phyloP scores from a whole-genome alignment of 2,888 invertebrate genomes.

The Fabriciana adippe region DNA sequence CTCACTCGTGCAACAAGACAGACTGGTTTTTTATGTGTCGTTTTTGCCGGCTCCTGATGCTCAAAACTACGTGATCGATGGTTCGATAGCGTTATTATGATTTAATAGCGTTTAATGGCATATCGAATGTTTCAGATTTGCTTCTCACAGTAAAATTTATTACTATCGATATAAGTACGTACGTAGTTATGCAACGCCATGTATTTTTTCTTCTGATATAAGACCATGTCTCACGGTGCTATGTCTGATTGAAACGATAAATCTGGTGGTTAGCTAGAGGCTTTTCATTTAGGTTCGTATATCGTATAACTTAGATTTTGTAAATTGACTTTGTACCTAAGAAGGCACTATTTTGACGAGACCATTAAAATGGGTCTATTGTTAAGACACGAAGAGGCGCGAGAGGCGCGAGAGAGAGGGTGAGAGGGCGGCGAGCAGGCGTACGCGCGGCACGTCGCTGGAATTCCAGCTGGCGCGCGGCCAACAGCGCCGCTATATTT shows the following conservation, averaged over 20 bases:
- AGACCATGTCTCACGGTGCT: background rate
- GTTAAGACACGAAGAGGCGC: background rate
- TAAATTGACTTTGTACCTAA: background rate
- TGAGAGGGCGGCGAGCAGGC: background rate
- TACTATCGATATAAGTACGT: constrained; percentile 3
- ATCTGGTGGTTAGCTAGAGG: no score
- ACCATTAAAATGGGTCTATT: background rate
- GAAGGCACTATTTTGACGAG: background rate
- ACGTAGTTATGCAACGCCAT: constrained; percentile 2
- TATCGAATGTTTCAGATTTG: constrained; percentile 13
- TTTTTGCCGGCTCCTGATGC: constrained; percentile 18
- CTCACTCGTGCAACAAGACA: constrained; percentile 15
- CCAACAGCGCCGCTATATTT: constrained; percentile 37
- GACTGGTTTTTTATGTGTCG: constrained; percentile 20
- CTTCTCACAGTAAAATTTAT: constrained; percentile 24
- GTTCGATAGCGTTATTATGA: constrained; percentile 18
- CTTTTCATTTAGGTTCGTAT: no score
- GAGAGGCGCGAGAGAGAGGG: background rate
- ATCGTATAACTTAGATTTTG: background rate
- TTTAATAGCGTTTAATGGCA: constrained; percentile 32
- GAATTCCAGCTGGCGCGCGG: constrained; percentile 36
- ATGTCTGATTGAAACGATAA: no score
- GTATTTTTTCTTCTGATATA: background rate
- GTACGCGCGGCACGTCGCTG: constrained; percentile 15
- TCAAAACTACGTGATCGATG: constrained; percentile 26